These are phyloP conservation scores for Pavo muticus DNA, from an alignment of 2,113 vertebrate species.

Conservation along the genomic window DNA sequence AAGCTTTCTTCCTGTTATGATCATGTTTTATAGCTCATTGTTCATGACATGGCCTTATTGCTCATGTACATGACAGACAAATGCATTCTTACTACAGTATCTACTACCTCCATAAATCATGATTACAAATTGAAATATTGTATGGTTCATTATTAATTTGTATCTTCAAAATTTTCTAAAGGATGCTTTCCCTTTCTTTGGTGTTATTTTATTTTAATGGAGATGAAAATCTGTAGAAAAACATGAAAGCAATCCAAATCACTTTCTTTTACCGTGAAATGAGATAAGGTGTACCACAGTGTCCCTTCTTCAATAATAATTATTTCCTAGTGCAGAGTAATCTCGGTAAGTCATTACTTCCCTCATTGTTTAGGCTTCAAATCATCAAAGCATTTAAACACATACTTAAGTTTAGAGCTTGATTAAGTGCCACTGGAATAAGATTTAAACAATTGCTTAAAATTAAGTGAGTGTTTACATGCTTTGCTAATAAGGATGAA, in stretches of 20 bases:
- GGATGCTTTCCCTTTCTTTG: neutral
- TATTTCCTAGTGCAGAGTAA: neutral
- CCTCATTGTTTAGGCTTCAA: slow-evolving; percentile 48
- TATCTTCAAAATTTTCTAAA: slow-evolving; percentile 2
- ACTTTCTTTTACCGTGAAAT: neutral
- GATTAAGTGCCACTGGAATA: slow-evolving; percentile 55
- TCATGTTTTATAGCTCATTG: slow-evolving; percentile 27
- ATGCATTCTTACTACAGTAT: neutral
- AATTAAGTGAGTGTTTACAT: slow-evolving; percentile 56
- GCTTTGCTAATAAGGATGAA: slow-evolving; percentile 58
- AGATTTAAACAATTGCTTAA: slow-evolving; percentile 57
- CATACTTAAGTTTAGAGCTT: slow-evolving; percentile 49
- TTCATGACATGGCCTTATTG: slow-evolving; percentile 18
- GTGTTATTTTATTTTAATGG: neutral
- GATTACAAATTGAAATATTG: slow-evolving; percentile 43
- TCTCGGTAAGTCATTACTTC: slow-evolving; percentile 37
- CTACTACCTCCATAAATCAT: neutral
- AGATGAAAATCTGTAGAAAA: neutral
- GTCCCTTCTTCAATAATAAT: neutral
- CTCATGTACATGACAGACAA: slow-evolving; percentile 21
- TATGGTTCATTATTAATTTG: slow-evolving; percentile 27
- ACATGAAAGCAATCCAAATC: neutral
- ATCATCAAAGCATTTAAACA: slow-evolving; percentile 61
- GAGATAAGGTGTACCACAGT: neutral
- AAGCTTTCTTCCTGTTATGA: slow-evolving; percentile 38